These are phyloP conservation scores for Albula glossodonta DNA, from an alignment of 2,113 vertebrate genomes.

Conservation along the genomic window DNA sequence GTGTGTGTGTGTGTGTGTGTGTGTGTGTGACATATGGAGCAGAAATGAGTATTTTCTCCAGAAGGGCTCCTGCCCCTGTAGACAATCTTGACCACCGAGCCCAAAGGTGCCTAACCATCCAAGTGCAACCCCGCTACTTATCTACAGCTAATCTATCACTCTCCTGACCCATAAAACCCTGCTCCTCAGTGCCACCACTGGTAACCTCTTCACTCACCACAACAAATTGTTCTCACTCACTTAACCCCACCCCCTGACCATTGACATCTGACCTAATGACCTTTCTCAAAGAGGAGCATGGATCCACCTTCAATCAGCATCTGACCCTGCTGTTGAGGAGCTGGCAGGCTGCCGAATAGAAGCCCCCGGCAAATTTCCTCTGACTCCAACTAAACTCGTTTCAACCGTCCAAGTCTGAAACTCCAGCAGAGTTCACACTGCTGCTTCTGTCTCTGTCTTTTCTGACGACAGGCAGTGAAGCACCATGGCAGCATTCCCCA, in stretches of 20 bases:
- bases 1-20: slow-evolving; percentile 26
- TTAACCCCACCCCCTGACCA: neutral
- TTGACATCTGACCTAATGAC: neutral
- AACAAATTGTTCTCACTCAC: neutral
- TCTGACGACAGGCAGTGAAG: neutral
- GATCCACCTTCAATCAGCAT: neutral
- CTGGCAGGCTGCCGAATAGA: neutral
- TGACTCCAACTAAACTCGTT: neutral
- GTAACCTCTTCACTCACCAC: neutral
- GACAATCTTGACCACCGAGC: neutral
- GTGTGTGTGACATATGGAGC: neutral
- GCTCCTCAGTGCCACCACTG: neutral
- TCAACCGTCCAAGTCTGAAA: neutral
- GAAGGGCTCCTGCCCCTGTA: neutral
- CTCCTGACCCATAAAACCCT: neutral
- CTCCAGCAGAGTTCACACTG: neutral
- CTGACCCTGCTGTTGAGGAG: neutral
- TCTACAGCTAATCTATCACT: neutral
- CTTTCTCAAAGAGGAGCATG: neutral
- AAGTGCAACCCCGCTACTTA: neutral
- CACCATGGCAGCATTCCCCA: neutral
- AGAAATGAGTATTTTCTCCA: neutral
- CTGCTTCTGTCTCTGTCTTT: neutral
- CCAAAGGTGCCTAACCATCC: neutral
- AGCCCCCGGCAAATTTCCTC: neutral